Evolutionary conservation across 1,140 invertebrate genomes (phyloP).

Genomic region (Papilio dardanus): DNA sequence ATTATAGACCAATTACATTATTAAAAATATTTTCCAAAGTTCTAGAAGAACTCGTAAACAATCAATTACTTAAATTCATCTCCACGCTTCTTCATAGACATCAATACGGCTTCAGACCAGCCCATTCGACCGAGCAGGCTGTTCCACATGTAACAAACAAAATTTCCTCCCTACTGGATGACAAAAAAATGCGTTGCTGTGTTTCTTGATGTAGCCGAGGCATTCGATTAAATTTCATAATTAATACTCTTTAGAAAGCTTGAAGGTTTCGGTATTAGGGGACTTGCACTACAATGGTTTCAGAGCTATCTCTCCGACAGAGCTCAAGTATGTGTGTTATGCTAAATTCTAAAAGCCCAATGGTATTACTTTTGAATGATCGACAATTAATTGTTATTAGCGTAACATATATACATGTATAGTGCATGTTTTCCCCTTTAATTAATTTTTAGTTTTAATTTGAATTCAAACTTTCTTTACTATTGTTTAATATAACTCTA

Average conservation of each 20-base stretch:
- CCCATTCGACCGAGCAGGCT: not conserved
- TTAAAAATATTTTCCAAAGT: conserved; percentile 1
- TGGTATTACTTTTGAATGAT: too few species aligned
- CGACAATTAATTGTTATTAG: too few species aligned
- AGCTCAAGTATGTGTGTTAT: too few species aligned
- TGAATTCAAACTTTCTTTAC: too few species aligned
- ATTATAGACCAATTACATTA: conserved; percentile 8
- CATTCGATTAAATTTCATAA: not conserved
- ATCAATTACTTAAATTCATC: not conserved
- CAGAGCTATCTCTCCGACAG: not conserved
- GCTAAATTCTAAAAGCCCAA: too few species aligned
- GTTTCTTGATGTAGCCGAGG: not conserved
- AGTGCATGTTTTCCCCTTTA: too few species aligned
- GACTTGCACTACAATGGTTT: not conserved
- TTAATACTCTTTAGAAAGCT: not conserved
- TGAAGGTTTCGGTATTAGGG: not conserved
- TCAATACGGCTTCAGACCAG: not conserved
- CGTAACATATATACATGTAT: too few species aligned
- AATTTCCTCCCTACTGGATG: not conserved
- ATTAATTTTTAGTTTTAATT: too few species aligned
- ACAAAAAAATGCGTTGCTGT: not conserved
- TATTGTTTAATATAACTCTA: too few species aligned
- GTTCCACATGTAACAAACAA: not conserved
- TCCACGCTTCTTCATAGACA: not conserved
- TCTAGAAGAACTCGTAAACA: not conserved